Evolutionary conservation across 1,140 invertebrate species (phyloP), one percentile per base, ranked within the genome.

Genomic region (Tribolium madens): DNA sequence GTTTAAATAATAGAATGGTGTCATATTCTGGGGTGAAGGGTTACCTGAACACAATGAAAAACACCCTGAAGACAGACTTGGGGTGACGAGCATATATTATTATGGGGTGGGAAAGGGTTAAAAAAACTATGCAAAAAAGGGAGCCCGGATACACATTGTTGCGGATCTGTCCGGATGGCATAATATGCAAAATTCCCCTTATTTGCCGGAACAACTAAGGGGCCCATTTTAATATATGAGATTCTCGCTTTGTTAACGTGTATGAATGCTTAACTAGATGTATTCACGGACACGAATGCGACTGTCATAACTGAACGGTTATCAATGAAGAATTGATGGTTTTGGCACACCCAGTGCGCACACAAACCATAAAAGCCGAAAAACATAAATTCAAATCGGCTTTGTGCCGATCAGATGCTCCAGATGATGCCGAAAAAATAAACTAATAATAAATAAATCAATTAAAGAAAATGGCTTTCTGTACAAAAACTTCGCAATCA

Each of bases 221-320:
- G 46, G 14, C 26, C 46, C 26, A 60, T 80, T 80, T 80, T 81
- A 79, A 79, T 81, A 80, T 81, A 84, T 83, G 83, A 80, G 84
- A 85, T 85, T 83, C 79, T 73, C 77, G 81, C 81, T 83, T 85
- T 85, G 84, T 85, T 84, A 75, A 75, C 78, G 69, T 80, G 77
- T 83, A 84, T 86, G 83, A 84, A 85, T 85, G 84, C 81, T 79
- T 86, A 86, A 86, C 85, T 86, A 86, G 85, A 84, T 85, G 84
- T 84, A 86, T 86, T 86, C 84, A 85, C 75, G 80, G 84, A 81
- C 81, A 83, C 83, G 83, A 83, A 85, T 83, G 74, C 80, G 78
- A 82, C 79, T 85, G 84, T 85, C 84, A 85, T 85, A 85, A 85
- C 84, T 84, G 84, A 84, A 83, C 81, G 83, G 81, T 83, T 84